Base-by-base conservation (phyloP, 1,140 invertebrate genomes). In the Akabosia matsudoensis region DNA sequence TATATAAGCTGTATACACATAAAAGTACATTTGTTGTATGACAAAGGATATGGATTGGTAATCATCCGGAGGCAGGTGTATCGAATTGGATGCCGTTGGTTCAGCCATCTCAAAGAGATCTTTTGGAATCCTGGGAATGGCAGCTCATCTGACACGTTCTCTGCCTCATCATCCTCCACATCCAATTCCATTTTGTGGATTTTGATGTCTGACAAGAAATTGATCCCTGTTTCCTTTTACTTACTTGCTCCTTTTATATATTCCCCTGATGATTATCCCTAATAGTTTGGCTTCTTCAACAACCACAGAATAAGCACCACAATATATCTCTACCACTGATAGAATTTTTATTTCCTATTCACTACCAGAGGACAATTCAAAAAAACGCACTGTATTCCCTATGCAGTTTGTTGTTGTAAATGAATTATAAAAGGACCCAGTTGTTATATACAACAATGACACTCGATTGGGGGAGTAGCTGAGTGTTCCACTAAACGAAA, bases 11-110 rank as follows among this genome's bases (percentile, higher is more conserved):
- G n/a, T n/a, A n/a, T 28, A 22, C 28, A 64, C 13, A 64, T 70
- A 28, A 70, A 70, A 14, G 7, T 31, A 16, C 67, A 70, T 33
- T 37, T 52, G 73, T 72, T 78, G 80, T 77, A 79, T 81, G 77
- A 83, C 90, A 97, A 97, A 97, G 95, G 95, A 97, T 97, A 97
- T 97, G 95, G 95, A 92, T 97, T 98, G 64, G 95, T 97, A 86
- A 98, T 97, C 85, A 97, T 92, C 80, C 90, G 91, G 79, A 99
- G 89, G 87, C 96, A 97, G 92, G 92, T 94, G 85, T 91, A 94
- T 83, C 96, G 89, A 33, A 95, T 91, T 74, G 90, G 86, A 75
- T 93, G 93, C 51, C 88, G 91, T 84, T 99, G 97, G 33, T 92
- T 91, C 77, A 99, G 87, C 83, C 94, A 96, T 80, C 90, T 89